Conservation (phyloP, 2,888 invertebrate species). For the Anagyrus pseudococci region DNA sequence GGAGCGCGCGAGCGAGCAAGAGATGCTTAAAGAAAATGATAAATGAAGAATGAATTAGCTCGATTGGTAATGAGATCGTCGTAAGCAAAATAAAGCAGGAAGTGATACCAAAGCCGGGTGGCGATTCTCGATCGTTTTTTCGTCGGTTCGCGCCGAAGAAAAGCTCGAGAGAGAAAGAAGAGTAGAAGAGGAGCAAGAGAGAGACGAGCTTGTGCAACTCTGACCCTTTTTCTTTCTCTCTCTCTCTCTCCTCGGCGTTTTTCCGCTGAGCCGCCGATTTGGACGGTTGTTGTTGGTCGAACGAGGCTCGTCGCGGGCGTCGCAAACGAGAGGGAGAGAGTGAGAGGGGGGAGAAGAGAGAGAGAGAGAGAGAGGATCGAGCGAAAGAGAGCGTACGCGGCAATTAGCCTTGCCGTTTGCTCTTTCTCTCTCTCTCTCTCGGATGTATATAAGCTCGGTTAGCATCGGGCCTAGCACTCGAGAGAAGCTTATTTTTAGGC, state of each 20-base stretch:
- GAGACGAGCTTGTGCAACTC: too few relatives aligned
- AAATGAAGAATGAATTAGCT: conserved; percentile 11
- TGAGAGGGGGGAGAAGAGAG: neutral
- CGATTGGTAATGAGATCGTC: conserved; percentile 29
- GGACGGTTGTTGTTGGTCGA: conserved; percentile 15
- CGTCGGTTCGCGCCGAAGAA: conserved; percentile 1
- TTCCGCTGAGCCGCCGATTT: conserved; percentile 15
- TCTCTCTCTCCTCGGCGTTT: neutral
- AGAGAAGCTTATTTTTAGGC: conserved; percentile 35
- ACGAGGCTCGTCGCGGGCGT: too few relatives aligned
- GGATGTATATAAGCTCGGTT: neutral
- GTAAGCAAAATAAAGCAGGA: conserved; percentile 23
- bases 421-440: neutral
- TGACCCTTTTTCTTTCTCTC: conserved; percentile 6
- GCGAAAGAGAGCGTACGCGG: too few relatives aligned
- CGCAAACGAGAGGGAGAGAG: too few relatives aligned
- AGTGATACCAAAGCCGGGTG: neutral
- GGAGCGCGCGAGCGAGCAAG: neutral
- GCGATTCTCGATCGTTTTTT: conserved; percentile 21
- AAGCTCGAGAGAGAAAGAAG: neutral
- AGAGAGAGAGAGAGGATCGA: too few relatives aligned
- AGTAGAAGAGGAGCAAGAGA: neutral
- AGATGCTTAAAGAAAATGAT: conserved; percentile 3
- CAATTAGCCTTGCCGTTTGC: neutral
- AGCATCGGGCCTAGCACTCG: conserved; percentile 15